Evolutionary conservation across 2,113 vertebrate species (phyloP).

Genomic region (Silurus meridionalis): DNA sequence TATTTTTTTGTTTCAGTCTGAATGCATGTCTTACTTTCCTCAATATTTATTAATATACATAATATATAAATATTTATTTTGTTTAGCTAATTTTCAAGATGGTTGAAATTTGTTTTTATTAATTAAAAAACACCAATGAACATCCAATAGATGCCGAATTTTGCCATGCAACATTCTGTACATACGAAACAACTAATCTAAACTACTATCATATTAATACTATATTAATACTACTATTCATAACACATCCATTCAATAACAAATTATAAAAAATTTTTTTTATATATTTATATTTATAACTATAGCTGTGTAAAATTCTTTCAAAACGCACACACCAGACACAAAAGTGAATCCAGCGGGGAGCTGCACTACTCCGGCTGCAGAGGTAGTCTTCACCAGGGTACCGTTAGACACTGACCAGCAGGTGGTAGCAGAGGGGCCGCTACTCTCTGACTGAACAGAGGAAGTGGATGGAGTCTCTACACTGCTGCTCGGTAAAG

Average conservation of each 20-base stretch:
- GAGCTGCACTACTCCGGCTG: constrained; percentile 83
- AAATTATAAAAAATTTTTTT: neutral
- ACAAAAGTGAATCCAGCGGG: constrained; percentile 89
- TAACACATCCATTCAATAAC: neutral
- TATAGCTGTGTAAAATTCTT: no score
- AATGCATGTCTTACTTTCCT: no score
- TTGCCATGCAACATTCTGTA: neutral
- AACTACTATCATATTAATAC: neutral
- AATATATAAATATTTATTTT: no score
- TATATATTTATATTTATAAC: no score
- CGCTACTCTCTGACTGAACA: constrained; percentile 79
- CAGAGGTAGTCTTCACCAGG: constrained; percentile 82
- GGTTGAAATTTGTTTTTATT: no score
- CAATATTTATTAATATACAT: no score
- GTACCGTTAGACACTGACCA: constrained; percentile 88
- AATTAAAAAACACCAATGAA: neutral
- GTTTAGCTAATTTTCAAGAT: no score
- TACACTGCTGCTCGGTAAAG: constrained; percentile 35
- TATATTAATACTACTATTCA: neutral
- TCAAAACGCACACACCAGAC: constrained; percentile 85
- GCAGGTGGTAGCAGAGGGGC: constrained; percentile 82
- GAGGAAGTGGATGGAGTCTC: constrained; percentile 71
- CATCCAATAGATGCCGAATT: neutral
- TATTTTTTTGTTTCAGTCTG: no score
- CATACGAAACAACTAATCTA: neutral